These are phyloP conservation scores for Notarius lentiginosus DNA, from an alignment of 2,113 vertebrate species.

Conservation along the genomic window DNA sequence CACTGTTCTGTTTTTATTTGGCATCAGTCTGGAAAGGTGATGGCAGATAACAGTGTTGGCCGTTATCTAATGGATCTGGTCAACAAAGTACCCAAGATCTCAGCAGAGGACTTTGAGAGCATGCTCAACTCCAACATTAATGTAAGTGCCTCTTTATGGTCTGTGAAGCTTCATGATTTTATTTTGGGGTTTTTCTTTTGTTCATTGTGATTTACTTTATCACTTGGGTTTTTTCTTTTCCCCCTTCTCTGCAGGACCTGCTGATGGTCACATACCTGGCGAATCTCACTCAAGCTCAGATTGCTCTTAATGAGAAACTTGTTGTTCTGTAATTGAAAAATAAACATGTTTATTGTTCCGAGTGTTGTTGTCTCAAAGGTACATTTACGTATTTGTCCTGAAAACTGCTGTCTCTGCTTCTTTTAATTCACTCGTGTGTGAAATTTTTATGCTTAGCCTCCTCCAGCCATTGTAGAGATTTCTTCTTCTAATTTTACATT, in stretches of 20 bases:
- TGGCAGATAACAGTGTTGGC: conserved; percentile 93
- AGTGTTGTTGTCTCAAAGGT: not conserved
- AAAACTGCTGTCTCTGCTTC: not conserved
- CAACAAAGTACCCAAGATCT: conserved; percentile 95
- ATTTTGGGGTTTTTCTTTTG: not conserved
- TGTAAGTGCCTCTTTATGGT: conserved; percentile 70
- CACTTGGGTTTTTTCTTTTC: not conserved
- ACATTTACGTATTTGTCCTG: not conserved
- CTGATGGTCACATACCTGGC: conserved; percentile 88
- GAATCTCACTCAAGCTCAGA: conserved; percentile 86
- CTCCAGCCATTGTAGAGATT: not conserved
- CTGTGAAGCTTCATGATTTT: not conserved
- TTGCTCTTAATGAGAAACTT: conserved; percentile 81
- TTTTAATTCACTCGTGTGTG: not conserved
- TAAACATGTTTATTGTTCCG: conserved; percentile 38
- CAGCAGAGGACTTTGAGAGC: conserved; percentile 93
- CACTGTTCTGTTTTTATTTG: not conserved
- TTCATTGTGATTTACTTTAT: not conserved
- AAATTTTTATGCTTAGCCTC: not conserved
- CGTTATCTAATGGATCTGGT: conserved; percentile 96
- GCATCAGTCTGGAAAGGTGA: conserved; percentile 88
- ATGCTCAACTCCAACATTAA: conserved; percentile 99
- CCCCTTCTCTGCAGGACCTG: conserved; percentile 56
- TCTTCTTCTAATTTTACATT: not conserved
- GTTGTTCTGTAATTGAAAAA: conserved; percentile 46